Evolutionary conservation across 1,140 invertebrate genomes (phyloP).

Genomic region (Drosophila pachea): DNA sequence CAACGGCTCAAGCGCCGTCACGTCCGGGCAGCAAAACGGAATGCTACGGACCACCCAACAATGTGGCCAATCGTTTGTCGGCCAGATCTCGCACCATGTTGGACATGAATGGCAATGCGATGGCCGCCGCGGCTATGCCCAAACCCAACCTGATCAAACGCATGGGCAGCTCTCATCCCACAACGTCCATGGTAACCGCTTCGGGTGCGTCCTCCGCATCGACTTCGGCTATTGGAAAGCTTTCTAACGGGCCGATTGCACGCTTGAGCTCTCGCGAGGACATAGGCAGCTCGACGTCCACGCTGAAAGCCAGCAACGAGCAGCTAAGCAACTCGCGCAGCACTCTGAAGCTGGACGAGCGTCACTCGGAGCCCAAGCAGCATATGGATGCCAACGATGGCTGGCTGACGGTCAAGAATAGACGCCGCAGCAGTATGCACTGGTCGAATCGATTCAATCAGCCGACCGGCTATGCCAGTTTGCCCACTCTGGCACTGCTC

Average conservation of each 20-base stretch:
- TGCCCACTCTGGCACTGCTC: slow-evolving; percentile 81
- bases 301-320: slow-evolving; percentile 75
- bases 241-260: slow-evolving; percentile 6
- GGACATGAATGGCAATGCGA: slow-evolving; percentile 60
- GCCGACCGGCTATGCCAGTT: slow-evolving; percentile 84
- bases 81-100: slow-evolving; percentile 76
- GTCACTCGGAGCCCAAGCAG: slow-evolving; percentile 78
- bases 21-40: slow-evolving; percentile 67
- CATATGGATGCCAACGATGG: slow-evolving; percentile 81
- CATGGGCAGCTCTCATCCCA: slow-evolving; percentile 5
- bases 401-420: slow-evolving; percentile 84
- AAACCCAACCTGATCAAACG: slow-evolving; percentile 35
- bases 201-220: neutral
- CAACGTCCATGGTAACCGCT: slow-evolving; percentile 1
- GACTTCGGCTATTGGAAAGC: neutral
- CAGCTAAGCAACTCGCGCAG: slow-evolving; percentile 53
- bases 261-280: slow-evolving; percentile 64
- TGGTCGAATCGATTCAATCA: slow-evolving; percentile 85
- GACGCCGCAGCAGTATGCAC: slow-evolving; percentile 81
- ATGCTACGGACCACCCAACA: slow-evolving; percentile 63
- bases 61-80: slow-evolving; percentile 68
- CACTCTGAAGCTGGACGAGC: slow-evolving; percentile 52
- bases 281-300: slow-evolving; percentile 73
- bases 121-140: neutral
- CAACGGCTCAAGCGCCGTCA: slow-evolving; percentile 19